Evolutionary conservation across 2,113 vertebrate species (phyloP), one percentile per base, ranked within the genome.

Genomic region (Cairina moschata): DNA sequence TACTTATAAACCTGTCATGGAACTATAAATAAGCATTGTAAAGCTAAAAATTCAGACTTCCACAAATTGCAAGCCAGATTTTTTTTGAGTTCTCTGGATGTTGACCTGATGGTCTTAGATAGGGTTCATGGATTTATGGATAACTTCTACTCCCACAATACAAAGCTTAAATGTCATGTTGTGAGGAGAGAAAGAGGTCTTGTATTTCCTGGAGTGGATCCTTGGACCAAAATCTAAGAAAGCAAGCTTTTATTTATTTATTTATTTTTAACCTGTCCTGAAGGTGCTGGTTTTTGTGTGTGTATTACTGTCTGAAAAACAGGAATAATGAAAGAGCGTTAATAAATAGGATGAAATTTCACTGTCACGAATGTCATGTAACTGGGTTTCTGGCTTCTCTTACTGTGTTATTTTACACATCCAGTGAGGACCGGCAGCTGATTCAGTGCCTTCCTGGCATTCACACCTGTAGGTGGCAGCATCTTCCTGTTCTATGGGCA

Each of bases 391-490:
- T 0, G 80, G 80, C 31, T 52, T 40, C 31, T 6, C 23, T 1
- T 2, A 17, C 25, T 3, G 25, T 6, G 6, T 5, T 22, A 2
- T 4, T 46, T 26, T 68, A 28, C 6, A 23, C 29, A 36, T 5
- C 5, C 0, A 0, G 26, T 3, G 73, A 46, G 52, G 71, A 10
- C 34, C 67, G 2, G 56, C 3, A 8, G 65, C 2, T 8, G 59
- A n/a, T 55, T 20, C 32, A 18, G 58, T 36, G 38, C 77, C n/a
- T 73, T 56, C 69, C 63, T 15, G 77, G 69, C 26, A 5, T 31
- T 72, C 22, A 0, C 32, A 58, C 91, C 97, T 86, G 88, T 67
- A 97, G 97, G 96, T 98, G 97, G 97, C 97, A 97, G 97, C 94
- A 97, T 36, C 85, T 92, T 79, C 96, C 97, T 96, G 90, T 66